Percentiles rank a stretch among this genome's conserved stretches.
These are phyloP conservation scores for Xestia ashworthii DNA, from an alignment of 2,888 invertebrate genomes.

Conservation along the genomic window DNA sequence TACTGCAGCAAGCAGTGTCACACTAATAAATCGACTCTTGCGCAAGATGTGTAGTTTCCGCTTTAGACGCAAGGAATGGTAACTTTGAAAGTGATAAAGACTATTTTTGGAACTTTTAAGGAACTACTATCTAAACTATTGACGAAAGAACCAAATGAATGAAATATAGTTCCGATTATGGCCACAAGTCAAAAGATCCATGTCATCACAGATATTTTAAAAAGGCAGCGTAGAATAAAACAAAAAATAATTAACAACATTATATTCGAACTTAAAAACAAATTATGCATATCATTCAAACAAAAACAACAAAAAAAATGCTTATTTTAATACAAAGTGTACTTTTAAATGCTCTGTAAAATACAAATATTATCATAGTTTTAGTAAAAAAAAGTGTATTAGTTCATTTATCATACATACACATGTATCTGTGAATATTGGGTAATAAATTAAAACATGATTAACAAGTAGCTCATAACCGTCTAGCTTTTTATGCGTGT, in stretches of 20 bases:
- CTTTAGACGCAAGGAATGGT: too few species aligned
- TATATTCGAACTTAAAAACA: slow-evolving; percentile 39
- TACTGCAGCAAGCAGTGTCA: not conserved
- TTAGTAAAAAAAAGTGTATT: not conserved
- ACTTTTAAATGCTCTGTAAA: slow-evolving; percentile 65
- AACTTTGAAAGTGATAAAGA: too few species aligned
- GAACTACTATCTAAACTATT: too few species aligned
- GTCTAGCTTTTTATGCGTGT: not conserved
- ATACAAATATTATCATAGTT: slow-evolving; percentile 38
- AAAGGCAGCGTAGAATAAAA: slow-evolving; percentile 16
- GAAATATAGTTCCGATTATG: not conserved
- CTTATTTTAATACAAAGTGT: slow-evolving; percentile 60
- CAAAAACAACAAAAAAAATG: slow-evolving; percentile 46
- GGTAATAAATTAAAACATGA: not conserved
- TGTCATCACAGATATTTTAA: not conserved
- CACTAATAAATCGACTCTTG: not conserved
- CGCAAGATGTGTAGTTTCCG: too few species aligned
- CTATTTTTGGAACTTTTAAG: too few species aligned
- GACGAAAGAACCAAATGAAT: too few species aligned
- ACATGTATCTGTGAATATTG: not conserved
- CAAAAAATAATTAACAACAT: slow-evolving; percentile 35
- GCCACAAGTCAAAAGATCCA: not conserved
- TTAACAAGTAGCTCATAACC: slow-evolving; percentile 7
- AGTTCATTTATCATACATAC: not conserved
- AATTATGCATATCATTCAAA: slow-evolving; percentile 42